Conservation (phyloP, 2,888 invertebrate genomes). For the Tuta absoluta region DNA sequence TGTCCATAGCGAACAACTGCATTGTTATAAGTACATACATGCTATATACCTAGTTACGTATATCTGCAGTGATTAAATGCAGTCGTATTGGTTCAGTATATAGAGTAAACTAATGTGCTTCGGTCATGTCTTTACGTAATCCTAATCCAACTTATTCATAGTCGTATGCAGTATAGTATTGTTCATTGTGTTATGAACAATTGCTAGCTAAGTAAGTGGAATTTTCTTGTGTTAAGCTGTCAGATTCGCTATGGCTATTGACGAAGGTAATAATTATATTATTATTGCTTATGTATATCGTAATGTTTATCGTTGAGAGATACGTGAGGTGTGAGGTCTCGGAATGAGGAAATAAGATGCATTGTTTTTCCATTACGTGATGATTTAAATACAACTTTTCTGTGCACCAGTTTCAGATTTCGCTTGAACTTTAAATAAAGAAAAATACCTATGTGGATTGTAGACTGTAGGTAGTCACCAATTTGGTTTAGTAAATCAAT, state of each 20-base stretch:
- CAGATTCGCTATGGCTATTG: neutral
- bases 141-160: neutral
- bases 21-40: neutral
- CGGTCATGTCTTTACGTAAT: neutral
- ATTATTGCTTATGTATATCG: neutral
- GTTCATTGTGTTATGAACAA: conserved; percentile 16
- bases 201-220: neutral
- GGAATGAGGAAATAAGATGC: neutral
- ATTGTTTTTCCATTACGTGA: neutral
- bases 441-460: too few relatives aligned
- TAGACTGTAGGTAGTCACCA: too few relatives aligned
- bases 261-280: neutral
- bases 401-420: too few relatives aligned
- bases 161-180: neutral
- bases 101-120: neutral
- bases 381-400: neutral
- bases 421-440: too few relatives aligned
- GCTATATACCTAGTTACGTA: neutral
- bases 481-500: too few relatives aligned
- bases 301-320: neutral
- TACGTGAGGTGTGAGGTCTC: neutral
- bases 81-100: neutral
- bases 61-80: neutral
- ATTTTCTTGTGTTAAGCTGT: neutral
- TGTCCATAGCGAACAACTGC: neutral